Evolutionary conservation across 1,140 invertebrate genomes (phyloP), one percentile per base, ranked within the genome.

Genomic region (Amphibalanus amphitrite): DNA sequence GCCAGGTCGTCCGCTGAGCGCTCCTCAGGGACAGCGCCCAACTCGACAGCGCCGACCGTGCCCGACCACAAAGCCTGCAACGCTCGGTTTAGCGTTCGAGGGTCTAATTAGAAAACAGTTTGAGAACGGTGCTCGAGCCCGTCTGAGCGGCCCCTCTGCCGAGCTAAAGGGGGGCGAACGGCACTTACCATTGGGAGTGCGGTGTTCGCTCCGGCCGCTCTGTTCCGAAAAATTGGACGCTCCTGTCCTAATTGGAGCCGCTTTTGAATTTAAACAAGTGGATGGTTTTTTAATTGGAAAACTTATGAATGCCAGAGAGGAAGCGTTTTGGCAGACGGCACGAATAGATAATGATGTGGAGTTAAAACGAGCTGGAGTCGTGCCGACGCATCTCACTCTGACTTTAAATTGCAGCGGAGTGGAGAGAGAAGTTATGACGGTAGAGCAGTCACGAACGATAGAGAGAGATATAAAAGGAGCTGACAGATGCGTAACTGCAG

Each of bases 231-330:
- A 59, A 59, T 59, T 59, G 47, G 47, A 59, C 47, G 47, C 47
- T 59, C 47, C 13, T 13, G 10, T 20, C 47, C 47, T 59, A 59
- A 59, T 59, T 59, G 47, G 47, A 59, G 47, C 47, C 47, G 47
- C 47, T 59, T 59, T 59, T 59, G 47, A 59, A 59, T 59, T 59
- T 59, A 59, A 59, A 59, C 47, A 59, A 59, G 47, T 59, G 47
- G 47, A 59, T 59, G 47, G 47, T 59, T 59, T 59, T 59, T 59
- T 59, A 59, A 59, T 59, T 59, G 47, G 47, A 59, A 59, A 59
- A 59, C 47, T 59, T 59, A 59, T 59, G 47, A 59, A 59, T 59
- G 47, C 47, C 10, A 20, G 47, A 59, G 20, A 59, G 47, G 47
- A 59, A 59, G 47, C 47, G 47, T 59, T 59, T 59, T 59, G 47